Percentiles rank a stretch among this genome's conserved stretches.
Evolutionary conservation across 2,113 vertebrate genomes (phyloP).

Genomic region (Rhinichthys klamathensis): DNA sequence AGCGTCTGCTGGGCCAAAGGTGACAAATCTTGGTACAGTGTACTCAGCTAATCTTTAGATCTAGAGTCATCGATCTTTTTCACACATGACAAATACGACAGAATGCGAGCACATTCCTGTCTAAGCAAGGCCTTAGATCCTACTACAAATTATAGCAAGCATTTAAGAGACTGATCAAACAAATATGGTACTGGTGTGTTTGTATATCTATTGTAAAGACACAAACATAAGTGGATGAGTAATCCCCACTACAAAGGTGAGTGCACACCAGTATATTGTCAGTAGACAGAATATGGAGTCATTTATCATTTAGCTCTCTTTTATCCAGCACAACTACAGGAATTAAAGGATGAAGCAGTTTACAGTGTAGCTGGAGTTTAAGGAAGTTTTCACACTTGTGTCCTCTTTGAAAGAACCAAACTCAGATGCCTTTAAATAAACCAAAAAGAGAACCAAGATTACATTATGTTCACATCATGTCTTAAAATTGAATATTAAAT

Average conservation of each 20-base stretch:
- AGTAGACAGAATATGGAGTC: background rate
- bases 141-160: constrained; percentile 8
- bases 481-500: background rate
- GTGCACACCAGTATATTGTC: constrained; percentile 45
- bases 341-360: background rate
- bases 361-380: background rate
- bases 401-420: background rate
- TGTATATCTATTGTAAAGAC: constrained; percentile 50
- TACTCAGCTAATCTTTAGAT: constrained; percentile 58
- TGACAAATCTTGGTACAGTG: constrained; percentile 47
- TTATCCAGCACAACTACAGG: background rate
- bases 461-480: background rate
- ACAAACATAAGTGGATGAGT: constrained; percentile 28
- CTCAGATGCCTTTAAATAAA: background rate
- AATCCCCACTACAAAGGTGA: constrained; percentile 6
- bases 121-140: constrained; percentile 3
- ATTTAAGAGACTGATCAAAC: constrained; percentile 55
- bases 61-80: constrained; percentile 48
- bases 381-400: background rate
- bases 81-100: constrained; percentile 46
- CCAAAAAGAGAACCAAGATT: background rate
- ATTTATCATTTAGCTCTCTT: background rate
- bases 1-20: constrained; percentile 31
- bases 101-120: constrained; percentile 3
- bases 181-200: constrained; percentile 44